Conservation (phyloP, 2,888 invertebrate species). For the Melanotus villosus region DNA sequence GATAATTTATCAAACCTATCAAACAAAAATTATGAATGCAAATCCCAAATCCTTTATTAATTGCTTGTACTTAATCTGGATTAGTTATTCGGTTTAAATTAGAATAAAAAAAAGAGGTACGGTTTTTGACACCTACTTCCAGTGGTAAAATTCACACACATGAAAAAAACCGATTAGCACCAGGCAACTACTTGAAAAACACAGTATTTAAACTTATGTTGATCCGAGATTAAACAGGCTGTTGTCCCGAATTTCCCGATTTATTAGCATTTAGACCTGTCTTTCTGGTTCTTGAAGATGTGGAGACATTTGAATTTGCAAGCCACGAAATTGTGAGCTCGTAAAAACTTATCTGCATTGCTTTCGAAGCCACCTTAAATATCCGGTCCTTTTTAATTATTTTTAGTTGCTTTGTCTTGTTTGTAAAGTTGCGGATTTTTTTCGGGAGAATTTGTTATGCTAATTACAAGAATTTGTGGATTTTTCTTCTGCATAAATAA, state of each 20-base stretch:
- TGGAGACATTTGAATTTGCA: conserved; percentile 11
- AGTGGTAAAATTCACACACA: conserved; percentile 3
- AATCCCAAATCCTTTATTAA: conserved; percentile 12
- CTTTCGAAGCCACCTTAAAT: conserved; percentile 1
- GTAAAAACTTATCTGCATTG: conserved; percentile 1
- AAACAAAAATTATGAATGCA: conserved; percentile 2
- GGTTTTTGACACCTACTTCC: conserved; percentile 10
- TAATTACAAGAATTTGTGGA: no score
- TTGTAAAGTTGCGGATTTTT: no score
- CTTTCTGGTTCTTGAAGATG: conserved; percentile 10
- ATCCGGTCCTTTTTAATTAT: background rate
- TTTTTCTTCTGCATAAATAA: no score
- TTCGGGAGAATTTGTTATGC: no score
- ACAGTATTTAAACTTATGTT: conserved; percentile 2
- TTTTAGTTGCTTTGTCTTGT: no score
- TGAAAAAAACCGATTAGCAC: conserved; percentile 3
- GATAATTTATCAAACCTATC: background rate
- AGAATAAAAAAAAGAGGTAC: background rate
- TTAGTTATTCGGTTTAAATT: background rate
- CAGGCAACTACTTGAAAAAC: background rate
- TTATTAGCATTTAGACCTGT: conserved; percentile 11
- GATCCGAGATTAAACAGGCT: background rate
- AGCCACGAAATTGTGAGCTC: background rate
- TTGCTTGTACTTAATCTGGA: conserved; percentile 1
- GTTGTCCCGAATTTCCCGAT: conserved; percentile 15